Conservation (phyloP, 1,140 invertebrate genomes). For the Episyrphus balteatus region DNA sequence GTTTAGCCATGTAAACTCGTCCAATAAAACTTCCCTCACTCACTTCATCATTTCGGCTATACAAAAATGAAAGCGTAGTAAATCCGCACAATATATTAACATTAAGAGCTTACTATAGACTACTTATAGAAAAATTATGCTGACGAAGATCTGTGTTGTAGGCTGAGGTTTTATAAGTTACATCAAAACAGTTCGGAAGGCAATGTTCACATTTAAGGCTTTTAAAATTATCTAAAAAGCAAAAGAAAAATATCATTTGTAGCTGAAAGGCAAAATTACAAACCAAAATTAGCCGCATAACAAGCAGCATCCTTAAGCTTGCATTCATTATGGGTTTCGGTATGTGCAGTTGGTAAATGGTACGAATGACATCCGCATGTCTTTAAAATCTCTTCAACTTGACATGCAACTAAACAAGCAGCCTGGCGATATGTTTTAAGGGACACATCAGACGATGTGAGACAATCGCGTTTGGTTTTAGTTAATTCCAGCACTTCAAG, state of each 20-base stretch:
- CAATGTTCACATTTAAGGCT: slow-evolving; percentile 30
- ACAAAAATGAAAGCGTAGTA: too few species aligned
- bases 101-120: slow-evolving; percentile 19
- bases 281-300: slow-evolving; percentile 27
- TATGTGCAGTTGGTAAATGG: slow-evolving; percentile 19
- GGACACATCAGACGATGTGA: slow-evolving; percentile 23
- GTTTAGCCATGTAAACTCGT: slow-evolving; percentile 25
- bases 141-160: slow-evolving; percentile 29
- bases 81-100: too few species aligned
- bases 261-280: too few species aligned
- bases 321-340: slow-evolving; percentile 19
- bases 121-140: slow-evolving; percentile 25
- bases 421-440: slow-evolving; percentile 26
- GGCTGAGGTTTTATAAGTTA: slow-evolving; percentile 32
- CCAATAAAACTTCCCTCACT: slow-evolving; percentile 26
- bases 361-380: slow-evolving; percentile 29
- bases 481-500: slow-evolving; percentile 26
- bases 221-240: slow-evolving; percentile 23
- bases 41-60: slow-evolving; percentile 5
- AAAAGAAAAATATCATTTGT: background rate
- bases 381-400: slow-evolving; percentile 21
- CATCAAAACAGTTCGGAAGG: slow-evolving; percentile 32
- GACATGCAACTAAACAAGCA: slow-evolving; percentile 21
- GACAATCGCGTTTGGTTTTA: slow-evolving; percentile 24
- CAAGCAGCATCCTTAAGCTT: slow-evolving; percentile 29